Percentiles rank a stretch among this genome's conserved stretches.
Conservation (phyloP, 2,888 invertebrate species). For the Brachyopa scutellaris region DNA sequence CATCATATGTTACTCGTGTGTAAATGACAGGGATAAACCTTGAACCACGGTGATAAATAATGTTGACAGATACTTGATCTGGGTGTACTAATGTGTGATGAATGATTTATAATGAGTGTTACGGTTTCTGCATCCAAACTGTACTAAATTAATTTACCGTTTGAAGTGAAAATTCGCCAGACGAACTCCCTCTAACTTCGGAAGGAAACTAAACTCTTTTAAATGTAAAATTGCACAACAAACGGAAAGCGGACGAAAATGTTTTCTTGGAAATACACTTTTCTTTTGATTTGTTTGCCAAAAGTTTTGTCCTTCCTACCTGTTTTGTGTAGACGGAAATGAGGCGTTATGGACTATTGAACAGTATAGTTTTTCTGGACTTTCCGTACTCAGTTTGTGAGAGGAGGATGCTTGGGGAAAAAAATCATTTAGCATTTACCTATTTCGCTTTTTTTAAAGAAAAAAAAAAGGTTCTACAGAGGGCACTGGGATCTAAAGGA, state of each 20-base stretch:
- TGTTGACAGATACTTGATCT: slow-evolving; percentile 26
- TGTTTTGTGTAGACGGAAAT: background rate
- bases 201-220: background rate
- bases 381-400: no score
- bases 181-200: slow-evolving; percentile 3
- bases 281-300: background rate
- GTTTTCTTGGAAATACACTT: slow-evolving; percentile 10
- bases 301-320: background rate
- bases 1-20: no score
- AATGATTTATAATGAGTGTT: slow-evolving; percentile 37
- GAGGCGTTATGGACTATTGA: background rate
- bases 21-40: no score
- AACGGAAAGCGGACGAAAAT: background rate
- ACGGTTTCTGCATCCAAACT: background rate
- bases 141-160: slow-evolving; percentile 1
- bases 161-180: no score
- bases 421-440: no score
- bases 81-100: slow-evolving; percentile 12
- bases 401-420: no score
- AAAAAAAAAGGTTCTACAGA: no score
- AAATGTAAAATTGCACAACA: background rate
- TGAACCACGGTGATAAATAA: slow-evolving; percentile 26
- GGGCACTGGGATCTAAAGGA: no score
- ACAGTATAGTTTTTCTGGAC: no score
- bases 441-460: no score